Conservation (phyloP, 2,113 vertebrate genomes). For the Mus spicilegus region DNA sequence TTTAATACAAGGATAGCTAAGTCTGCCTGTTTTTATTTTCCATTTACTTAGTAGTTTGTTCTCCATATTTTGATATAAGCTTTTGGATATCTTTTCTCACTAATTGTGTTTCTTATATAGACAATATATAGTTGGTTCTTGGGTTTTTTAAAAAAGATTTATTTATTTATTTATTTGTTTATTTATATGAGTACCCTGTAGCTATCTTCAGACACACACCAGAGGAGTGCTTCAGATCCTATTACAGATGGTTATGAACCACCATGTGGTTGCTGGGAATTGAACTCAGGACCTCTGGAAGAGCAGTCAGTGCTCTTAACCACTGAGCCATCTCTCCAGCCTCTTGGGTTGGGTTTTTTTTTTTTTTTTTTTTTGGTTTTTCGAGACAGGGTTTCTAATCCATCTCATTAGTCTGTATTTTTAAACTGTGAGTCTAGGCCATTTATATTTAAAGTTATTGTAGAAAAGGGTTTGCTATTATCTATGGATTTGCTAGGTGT, state of each 20-base stretch:
- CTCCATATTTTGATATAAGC: not conserved
- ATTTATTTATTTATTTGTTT: too few species aligned
- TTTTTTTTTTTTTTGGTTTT: not conserved
- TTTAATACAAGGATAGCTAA: not conserved
- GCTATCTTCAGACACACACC: too few species aligned
- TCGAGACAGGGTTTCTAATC: too few species aligned
- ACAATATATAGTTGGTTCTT: not conserved
- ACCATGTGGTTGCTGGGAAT: too few species aligned
- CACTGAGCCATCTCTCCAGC: too few species aligned
- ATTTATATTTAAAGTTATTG: not conserved
- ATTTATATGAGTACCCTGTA: too few species aligned
- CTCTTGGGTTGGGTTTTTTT: not conserved
- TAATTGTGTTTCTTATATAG: not conserved
- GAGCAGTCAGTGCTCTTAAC: too few species aligned
- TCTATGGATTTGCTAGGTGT: not conserved
- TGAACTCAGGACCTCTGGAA: too few species aligned
- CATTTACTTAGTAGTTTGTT: not conserved
- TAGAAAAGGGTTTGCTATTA: not conserved
- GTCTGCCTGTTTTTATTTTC: not conserved
- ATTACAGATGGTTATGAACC: too few species aligned
- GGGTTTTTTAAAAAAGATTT: too few species aligned
- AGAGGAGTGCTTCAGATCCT: too few species aligned
- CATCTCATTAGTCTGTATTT: not conserved
- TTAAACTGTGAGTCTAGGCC: not conserved
- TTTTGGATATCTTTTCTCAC: not conserved